Base-by-base conservation (phyloP, 2,797 vertebrate genomes). In the Danio tinwini region DNA sequence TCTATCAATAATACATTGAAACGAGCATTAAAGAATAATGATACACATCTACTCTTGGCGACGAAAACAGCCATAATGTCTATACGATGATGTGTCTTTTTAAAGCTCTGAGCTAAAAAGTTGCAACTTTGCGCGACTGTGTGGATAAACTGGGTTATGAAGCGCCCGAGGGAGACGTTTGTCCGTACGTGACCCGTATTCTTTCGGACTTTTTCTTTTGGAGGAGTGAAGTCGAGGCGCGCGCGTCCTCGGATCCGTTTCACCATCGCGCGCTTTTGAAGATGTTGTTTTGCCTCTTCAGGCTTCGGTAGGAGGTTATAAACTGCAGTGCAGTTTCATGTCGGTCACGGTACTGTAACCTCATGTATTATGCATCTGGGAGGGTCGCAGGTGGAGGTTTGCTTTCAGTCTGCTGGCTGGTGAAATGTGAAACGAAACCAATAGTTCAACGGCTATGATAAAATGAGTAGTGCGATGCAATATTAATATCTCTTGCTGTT, bases 321-420 rank as follows among this genome's bases (percentile, higher is more conserved):
- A 79, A 56, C 77, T 50, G 42, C 42, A 69, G 29, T 37, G 39
- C 56, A 75, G 49, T 68, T 69, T 42, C 59, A 75, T 58, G 76
- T 77, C 83, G 70, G 29, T 83, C 73, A 74, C 76, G 39, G 52
- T 67, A 67, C 65, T 37, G 65, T 79, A 77, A 75, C 71, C 74
- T 84, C 81, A 85, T 87, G 75, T 76, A 85, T 84, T 83, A 85
- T 85, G 64, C 81, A 86, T 81, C 45, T 14, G 14, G 17, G 68
- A 79, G 81, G 71, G 84, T 78, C 78, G 76, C 76, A 73, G 82
- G 81, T 85, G 76, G 67, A 76, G 68, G 76, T 81, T 81, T 68
- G 42, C 75, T 86, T 86, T 86, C 85, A 81, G 81, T 47, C 73
- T 65, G 72, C 53, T 50, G 55, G 70, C 69, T 59, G 40, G 50